Conservation (phyloP, 2,113 vertebrate genomes). For the Deroptyus accipitrinus region DNA sequence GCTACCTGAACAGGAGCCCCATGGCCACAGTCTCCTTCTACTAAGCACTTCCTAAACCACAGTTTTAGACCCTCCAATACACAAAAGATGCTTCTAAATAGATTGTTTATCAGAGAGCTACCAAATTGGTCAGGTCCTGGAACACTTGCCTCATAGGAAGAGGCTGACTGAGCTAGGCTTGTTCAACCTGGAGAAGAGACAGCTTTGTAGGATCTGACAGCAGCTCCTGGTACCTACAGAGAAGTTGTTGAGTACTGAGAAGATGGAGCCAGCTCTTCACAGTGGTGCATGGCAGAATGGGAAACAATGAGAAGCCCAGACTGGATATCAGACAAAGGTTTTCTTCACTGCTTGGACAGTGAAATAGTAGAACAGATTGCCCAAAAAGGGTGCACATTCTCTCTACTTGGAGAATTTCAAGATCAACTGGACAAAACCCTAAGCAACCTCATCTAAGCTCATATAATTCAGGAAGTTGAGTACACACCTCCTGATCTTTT, state of each 20-base stretch:
- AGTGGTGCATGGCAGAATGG: not conserved
- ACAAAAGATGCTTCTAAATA: not conserved
- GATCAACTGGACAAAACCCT: not conserved
- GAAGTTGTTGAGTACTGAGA: not conserved
- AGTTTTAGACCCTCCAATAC: not conserved
- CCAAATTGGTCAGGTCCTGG: not conserved
- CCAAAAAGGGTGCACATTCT: not conserved
- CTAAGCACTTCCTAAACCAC: not conserved
- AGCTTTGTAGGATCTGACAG: not conserved
- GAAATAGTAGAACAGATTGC: not conserved
- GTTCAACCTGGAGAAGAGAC: not conserved
- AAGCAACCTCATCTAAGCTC: not conserved
- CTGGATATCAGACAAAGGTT: not conserved
- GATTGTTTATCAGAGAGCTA: not conserved
- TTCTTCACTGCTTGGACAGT: not conserved
- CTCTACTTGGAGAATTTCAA: not conserved
- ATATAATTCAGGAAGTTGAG: not conserved
- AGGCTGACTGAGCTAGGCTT: not conserved
- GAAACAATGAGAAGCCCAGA: not conserved
- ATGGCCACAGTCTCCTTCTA: not conserved
- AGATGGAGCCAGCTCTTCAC: not conserved
- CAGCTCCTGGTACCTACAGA: not conserved
- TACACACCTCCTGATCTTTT: not conserved
- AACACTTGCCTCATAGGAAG: not conserved
- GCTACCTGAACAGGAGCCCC: not conserved